Conservation (phyloP, 1,140 invertebrate species). For the Diachasmimorpha longicaudata region DNA sequence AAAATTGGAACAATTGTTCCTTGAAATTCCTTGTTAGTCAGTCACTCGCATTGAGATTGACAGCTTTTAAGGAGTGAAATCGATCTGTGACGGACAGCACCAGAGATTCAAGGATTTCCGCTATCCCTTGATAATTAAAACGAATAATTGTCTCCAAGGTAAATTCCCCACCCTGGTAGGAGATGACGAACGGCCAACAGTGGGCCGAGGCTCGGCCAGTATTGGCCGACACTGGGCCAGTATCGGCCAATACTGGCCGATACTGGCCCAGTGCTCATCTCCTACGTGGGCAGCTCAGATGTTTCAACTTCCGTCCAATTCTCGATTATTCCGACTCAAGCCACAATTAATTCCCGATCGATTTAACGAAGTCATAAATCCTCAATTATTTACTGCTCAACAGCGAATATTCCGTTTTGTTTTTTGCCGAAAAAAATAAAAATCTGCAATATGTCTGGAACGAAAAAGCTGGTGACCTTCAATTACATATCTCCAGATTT, state of each 20-base stretch:
- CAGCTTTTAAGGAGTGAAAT: background rate
- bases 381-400: no score
- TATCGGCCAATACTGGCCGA: no score
- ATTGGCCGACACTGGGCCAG: no score
- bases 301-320: background rate
- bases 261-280: no score
- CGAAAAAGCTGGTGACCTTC: background rate
- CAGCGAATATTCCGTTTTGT: no score
- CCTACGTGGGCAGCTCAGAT: no score
- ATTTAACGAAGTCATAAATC: background rate
- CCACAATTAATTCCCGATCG: background rate
- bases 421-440: no score
- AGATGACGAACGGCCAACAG: no score
- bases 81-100: background rate
- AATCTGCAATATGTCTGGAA: no score
- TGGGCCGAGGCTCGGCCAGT: no score
- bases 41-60: background rate
- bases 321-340: background rate
- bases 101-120: background rate
- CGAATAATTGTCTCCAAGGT: background rate
- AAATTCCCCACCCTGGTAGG: no score
- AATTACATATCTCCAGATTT: background rate
- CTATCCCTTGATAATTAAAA: background rate
- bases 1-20: background rate
- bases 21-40: background rate